These are phyloP conservation scores for Drosophila obscura DNA, from an alignment of 1,140 invertebrate species.

Conservation along the genomic window DNA sequence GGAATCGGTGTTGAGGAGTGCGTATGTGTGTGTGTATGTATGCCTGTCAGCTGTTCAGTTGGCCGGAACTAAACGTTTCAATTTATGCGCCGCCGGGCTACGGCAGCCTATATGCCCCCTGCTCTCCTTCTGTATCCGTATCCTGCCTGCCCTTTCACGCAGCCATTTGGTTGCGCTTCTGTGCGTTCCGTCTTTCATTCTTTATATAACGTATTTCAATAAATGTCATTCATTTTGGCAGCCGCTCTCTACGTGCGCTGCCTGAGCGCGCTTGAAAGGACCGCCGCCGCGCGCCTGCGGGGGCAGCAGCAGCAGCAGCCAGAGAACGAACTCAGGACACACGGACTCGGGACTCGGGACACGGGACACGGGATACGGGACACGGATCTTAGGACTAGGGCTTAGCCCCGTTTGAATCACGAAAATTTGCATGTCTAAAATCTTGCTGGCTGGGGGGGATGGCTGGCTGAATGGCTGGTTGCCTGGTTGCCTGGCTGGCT, in stretches of 20 bases:
- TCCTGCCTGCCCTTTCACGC: slow-evolving; percentile 42
- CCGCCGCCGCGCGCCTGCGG: slow-evolving; percentile 24
- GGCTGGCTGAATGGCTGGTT: background rate
- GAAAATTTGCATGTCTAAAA: slow-evolving; percentile 67
- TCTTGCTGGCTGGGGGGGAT: slow-evolving; percentile 21
- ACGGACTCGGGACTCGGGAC: too few relatives aligned
- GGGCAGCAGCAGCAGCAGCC: background rate
- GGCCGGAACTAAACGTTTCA: slow-evolving; percentile 76
- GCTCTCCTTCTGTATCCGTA: background rate
- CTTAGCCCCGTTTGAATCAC: slow-evolving; percentile 34
- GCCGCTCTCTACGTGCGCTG: slow-evolving; percentile 69
- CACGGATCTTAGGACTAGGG: slow-evolving; percentile 1
- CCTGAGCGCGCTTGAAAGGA: slow-evolving; percentile 68
- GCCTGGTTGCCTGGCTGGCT: slow-evolving; percentile 9
- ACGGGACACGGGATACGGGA: too few relatives aligned
- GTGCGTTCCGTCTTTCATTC: slow-evolving; percentile 52
- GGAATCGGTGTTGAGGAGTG: slow-evolving; percentile 23
- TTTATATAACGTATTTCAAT: slow-evolving; percentile 74
- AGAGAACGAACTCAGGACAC: background rate
- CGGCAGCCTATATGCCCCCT: slow-evolving; percentile 8
- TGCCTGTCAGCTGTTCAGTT: slow-evolving; percentile 63
- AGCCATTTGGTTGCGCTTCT: slow-evolving; percentile 65
- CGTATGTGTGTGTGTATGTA: slow-evolving; percentile 7
- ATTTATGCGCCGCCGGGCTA: slow-evolving; percentile 58
- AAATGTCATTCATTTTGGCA: slow-evolving; percentile 81